Evolutionary conservation across 2,797 vertebrate genomes (phyloP).

Genomic region (Pteropus rufus): DNA sequence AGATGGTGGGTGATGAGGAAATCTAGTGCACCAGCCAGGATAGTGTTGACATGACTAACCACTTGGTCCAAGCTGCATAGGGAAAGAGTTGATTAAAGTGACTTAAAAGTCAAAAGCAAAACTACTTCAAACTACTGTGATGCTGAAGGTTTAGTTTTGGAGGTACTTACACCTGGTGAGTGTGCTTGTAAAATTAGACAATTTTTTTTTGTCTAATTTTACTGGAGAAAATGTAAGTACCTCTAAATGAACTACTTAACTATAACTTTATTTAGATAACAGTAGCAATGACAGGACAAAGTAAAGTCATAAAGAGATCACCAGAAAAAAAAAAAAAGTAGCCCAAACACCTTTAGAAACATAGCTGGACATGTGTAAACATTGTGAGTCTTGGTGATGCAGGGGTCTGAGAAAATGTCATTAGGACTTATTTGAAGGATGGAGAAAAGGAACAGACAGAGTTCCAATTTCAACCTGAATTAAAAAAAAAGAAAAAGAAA

Average conservation of each 20-base stretch:
- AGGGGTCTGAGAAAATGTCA: background rate
- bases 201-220: background rate
- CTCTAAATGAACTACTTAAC: background rate
- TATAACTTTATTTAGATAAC: background rate
- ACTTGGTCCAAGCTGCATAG: background rate
- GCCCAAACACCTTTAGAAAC: background rate
- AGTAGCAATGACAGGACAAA: background rate
- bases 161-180: background rate
- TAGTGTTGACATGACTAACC: background rate
- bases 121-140: background rate
- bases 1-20: background rate
- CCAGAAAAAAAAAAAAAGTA: background rate
- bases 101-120: background rate
- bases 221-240: background rate
- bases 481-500: background rate
- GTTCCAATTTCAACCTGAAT: slow-evolving; percentile 19
- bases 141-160: background rate
- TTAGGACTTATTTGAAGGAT: slow-evolving; percentile 4
- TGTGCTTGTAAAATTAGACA: too few relatives aligned
- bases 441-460: background rate
- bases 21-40: background rate
- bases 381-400: background rate
- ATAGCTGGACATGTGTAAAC: background rate
- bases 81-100: background rate
- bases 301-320: background rate